phyloP scores from a whole-genome alignment of 1,140 invertebrate species.

The Charaxes varanes region DNA sequence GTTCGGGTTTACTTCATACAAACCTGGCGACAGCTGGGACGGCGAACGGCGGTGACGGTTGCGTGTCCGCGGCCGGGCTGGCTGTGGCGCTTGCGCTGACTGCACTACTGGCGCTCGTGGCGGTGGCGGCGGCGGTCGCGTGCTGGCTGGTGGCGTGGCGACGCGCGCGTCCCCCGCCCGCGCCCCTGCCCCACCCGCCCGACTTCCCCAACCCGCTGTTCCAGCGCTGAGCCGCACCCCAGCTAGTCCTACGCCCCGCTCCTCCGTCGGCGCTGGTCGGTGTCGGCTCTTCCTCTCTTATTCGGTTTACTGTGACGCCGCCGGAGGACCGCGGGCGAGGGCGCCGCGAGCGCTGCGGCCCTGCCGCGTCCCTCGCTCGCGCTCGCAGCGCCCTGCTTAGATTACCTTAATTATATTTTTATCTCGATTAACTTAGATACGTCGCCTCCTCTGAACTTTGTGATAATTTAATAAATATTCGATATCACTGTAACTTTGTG shows the following conservation, averaged over 20 bases:
- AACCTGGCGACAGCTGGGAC: slow-evolving; percentile 73
- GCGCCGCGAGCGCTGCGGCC: slow-evolving; percentile 52
- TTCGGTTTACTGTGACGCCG: slow-evolving; percentile 54
- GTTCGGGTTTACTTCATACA: no score
- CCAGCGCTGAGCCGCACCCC: slow-evolving; percentile 80
- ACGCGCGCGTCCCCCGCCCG: slow-evolving; percentile 87
- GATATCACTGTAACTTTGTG: slow-evolving; percentile 65
- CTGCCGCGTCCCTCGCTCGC: slow-evolving; percentile 36
- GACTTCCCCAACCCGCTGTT: slow-evolving; percentile 96
- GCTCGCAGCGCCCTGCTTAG: slow-evolving; percentile 19
- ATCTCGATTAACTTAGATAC: slow-evolving; percentile 29
- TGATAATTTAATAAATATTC: slow-evolving; percentile 69
- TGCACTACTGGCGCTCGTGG: slow-evolving; percentile 91
- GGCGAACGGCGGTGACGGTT: slow-evolving; percentile 83
- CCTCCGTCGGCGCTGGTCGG: slow-evolving; percentile 71
- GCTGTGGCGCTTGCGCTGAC: slow-evolving; percentile 94
- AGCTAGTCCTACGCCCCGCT: slow-evolving; percentile 79
- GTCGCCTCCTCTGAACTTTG: slow-evolving; percentile 68
- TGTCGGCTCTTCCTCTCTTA: slow-evolving; percentile 57
- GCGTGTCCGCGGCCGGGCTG: slow-evolving; percentile 93
- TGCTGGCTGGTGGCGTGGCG: slow-evolving; percentile 96
- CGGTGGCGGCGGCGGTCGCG: slow-evolving; percentile 94
- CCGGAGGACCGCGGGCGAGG: slow-evolving; percentile 67
- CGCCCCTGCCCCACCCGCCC: slow-evolving; percentile 93
- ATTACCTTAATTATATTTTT: slow-evolving; percentile 34